These are phyloP conservation scores for Rattus norvegicus DNA, from an alignment of 2,113 vertebrate species.

Conservation along the genomic window DNA sequence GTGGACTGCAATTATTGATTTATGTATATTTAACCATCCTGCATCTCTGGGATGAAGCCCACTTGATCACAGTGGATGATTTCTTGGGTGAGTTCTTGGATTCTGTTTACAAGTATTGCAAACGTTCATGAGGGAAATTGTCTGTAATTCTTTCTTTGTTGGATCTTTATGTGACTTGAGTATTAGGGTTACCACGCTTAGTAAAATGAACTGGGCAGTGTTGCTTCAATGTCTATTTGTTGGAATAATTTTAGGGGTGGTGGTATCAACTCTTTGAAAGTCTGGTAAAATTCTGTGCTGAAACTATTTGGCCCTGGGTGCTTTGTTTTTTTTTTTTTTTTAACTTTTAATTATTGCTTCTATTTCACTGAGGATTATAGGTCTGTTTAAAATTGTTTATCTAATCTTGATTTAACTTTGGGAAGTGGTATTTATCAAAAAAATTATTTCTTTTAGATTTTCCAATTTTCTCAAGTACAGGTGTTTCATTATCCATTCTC, in stretches of 20 bases:
- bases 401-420: neutral
- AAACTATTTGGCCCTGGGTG: too few relatives aligned
- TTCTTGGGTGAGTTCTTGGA: neutral
- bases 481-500: neutral
- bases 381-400: too few relatives aligned
- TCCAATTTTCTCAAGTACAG: neutral
- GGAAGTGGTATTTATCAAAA: neutral
- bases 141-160: neutral
- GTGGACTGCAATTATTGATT: neutral
- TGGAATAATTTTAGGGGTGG: neutral
- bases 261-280: neutral
- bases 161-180: neutral
- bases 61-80: neutral
- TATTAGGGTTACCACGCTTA: neutral
- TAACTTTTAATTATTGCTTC: neutral
- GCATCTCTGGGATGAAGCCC: neutral
- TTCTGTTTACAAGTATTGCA: neutral
- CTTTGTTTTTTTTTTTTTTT: neutral
- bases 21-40: neutral
- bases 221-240: neutral
- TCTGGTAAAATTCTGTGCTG: too few relatives aligned
- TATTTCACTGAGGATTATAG: neutral
- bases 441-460: neutral
- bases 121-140: neutral
- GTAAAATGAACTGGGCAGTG: neutral